phyloP scores from a whole-genome alignment of 2,113 vertebrate genomes.

The Isichthys henryi region DNA sequence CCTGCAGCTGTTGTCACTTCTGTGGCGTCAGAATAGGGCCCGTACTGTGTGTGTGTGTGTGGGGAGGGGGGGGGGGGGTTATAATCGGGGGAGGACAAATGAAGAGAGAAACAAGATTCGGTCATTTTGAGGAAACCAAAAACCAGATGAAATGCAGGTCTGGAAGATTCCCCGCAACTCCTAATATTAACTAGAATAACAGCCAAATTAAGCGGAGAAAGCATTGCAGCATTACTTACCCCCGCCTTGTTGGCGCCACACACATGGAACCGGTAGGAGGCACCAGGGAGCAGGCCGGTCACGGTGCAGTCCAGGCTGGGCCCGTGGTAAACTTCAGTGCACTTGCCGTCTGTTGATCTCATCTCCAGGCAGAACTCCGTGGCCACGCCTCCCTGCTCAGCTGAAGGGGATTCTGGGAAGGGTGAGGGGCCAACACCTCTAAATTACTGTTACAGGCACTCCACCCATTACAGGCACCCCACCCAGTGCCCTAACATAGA shows the following conservation, averaged over 20 bases:
- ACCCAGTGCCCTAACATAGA: background rate
- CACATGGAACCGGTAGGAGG: constrained; percentile 77
- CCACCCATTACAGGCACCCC: background rate
- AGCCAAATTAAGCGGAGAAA: background rate
- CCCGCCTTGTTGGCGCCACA: constrained; percentile 82
- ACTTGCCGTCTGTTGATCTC: constrained; percentile 60
- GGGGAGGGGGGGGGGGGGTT: background rate
- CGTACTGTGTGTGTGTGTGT: constrained; percentile 57
- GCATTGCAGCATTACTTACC: constrained; percentile 59
- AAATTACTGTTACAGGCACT: background rate
- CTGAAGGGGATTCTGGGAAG: constrained; percentile 47
- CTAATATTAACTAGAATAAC: background rate
- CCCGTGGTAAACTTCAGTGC: constrained; percentile 77
- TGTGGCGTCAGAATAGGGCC: constrained; percentile 72
- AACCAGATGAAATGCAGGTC: background rate
- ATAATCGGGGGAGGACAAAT: background rate
- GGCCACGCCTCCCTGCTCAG: constrained; percentile 64
- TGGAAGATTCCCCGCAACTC: background rate
- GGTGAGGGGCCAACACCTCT: background rate
- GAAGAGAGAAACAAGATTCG: background rate
- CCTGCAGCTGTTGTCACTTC: constrained; percentile 84
- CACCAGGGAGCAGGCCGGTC: constrained; percentile 79
- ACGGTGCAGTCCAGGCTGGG: constrained; percentile 79
- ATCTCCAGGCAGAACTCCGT: constrained; percentile 86
- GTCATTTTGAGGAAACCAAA: background rate